Conservation (phyloP, 2,113 vertebrate species). For the Pelodiscus sinensis region DNA sequence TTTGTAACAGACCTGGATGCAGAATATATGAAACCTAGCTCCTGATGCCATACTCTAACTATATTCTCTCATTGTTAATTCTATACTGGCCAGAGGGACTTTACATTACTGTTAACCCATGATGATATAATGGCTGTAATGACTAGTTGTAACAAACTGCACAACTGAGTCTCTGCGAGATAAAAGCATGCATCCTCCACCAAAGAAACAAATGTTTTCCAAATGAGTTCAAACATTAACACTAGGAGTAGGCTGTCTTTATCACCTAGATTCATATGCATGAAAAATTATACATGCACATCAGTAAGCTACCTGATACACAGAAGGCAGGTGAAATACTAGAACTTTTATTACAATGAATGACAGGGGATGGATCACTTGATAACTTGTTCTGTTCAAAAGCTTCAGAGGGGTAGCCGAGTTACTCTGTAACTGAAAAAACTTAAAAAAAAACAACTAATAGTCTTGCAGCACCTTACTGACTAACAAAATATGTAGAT, state of each 20-base stretch:
- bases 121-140: neutral
- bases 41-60: neutral
- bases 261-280: neutral
- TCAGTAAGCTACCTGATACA: neutral
- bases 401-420: too few species aligned
- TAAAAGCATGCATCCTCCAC: neutral
- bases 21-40: neutral
- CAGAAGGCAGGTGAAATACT: neutral
- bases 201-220: neutral
- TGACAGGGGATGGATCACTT: too few species aligned
- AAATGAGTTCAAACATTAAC: rapidly evolving
- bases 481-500: too few species aligned
- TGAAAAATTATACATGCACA: neutral
- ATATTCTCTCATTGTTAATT: neutral
- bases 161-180: rapidly evolving
- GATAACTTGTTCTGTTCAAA: too few species aligned
- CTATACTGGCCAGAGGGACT: neutral
- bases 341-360: neutral
- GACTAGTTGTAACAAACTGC: neutral
- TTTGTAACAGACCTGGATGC: neutral
- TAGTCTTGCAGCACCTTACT: too few species aligned
- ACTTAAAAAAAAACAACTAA: too few species aligned
- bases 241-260: rapidly evolving
- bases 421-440: too few species aligned
- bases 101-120: neutral